A percentile compares a stretch with the other conserved stretches of the same genome.
These are phyloP conservation scores for Antheraea yamamai DNA, from an alignment of 2,888 invertebrate species.

Conservation along the genomic window DNA sequence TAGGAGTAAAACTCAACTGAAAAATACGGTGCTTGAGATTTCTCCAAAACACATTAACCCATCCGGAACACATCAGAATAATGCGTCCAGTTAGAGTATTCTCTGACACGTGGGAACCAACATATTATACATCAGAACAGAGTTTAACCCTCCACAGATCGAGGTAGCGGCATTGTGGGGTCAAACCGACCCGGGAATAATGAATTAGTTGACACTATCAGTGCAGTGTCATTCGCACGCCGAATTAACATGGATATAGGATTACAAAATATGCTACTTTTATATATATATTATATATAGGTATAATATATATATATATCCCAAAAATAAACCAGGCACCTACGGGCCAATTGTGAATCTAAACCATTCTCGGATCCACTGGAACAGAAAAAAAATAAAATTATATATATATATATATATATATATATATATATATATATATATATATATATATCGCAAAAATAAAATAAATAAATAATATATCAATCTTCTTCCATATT, in stretches of 20 bases:
- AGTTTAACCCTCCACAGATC: neutral
- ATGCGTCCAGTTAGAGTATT: neutral
- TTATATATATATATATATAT: too few relatives aligned
- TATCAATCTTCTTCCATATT: too few relatives aligned
- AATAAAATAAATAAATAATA: too few relatives aligned
- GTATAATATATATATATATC: neutral
- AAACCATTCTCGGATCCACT: too few relatives aligned
- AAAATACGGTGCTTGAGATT: neutral
- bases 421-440: too few relatives aligned
- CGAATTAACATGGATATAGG: neutral
- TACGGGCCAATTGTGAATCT: too few relatives aligned
- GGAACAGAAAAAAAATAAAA: too few relatives aligned
- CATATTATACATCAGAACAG: neutral
- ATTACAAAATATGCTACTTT: neutral
- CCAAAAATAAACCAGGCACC: neutral
- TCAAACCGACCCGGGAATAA: constrained; percentile 5
- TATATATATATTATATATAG: too few relatives aligned
- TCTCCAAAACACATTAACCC: neutral
- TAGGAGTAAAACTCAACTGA: neutral
- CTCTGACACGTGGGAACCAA: neutral
- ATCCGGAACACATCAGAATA: neutral
- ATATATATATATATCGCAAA: neutral
- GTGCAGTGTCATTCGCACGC: constrained; percentile 23
- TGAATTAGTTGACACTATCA: constrained; percentile 22
- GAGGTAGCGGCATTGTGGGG: neutral